Conservation (phyloP, 2,888 invertebrate species). For the Lissonota sp. region DNA sequence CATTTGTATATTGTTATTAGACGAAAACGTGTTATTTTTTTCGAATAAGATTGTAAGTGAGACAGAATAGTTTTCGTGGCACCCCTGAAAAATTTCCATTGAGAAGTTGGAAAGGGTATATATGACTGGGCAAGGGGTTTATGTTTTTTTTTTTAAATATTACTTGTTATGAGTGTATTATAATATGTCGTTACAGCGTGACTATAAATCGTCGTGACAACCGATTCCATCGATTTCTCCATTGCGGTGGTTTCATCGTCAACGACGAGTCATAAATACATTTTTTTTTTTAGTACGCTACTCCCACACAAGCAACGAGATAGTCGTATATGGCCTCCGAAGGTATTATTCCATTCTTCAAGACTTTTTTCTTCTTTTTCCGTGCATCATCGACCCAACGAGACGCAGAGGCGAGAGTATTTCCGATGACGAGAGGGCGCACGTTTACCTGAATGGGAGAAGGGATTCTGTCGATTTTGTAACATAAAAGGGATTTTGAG, state of each 20-base stretch:
- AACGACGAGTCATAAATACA: conserved; percentile 15
- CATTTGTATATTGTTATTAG: too few species aligned
- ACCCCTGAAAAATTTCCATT: background rate
- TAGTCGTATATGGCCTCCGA: conserved; percentile 25
- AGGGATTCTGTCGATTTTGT: conserved; percentile 36
- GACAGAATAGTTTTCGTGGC: background rate
- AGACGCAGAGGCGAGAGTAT: conserved; percentile 67
- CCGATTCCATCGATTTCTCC: conserved; percentile 59
- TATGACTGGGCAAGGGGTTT: conserved; percentile 26
- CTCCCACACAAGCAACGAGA: conserved; percentile 41
- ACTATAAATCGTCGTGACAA: conserved; percentile 64
- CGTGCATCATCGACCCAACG: conserved; percentile 63
- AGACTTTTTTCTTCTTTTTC: conserved; percentile 43
- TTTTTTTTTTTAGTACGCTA: conserved; percentile 19
- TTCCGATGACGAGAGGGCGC: conserved; percentile 66
- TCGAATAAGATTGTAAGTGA: background rate
- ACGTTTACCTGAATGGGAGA: conserved; percentile 39
- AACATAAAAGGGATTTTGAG: conserved; percentile 66
- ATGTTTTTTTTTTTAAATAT: conserved; percentile 46
- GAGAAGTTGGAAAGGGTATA: conserved; percentile 34
- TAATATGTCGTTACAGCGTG: conserved; percentile 51
- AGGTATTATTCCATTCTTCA: conserved; percentile 47
- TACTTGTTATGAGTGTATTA: conserved; percentile 3
- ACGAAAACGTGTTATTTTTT: background rate
- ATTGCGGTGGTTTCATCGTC: conserved; percentile 46